Conservation (phyloP, 2,113 vertebrate species). For the Leuciscus idus region DNA sequence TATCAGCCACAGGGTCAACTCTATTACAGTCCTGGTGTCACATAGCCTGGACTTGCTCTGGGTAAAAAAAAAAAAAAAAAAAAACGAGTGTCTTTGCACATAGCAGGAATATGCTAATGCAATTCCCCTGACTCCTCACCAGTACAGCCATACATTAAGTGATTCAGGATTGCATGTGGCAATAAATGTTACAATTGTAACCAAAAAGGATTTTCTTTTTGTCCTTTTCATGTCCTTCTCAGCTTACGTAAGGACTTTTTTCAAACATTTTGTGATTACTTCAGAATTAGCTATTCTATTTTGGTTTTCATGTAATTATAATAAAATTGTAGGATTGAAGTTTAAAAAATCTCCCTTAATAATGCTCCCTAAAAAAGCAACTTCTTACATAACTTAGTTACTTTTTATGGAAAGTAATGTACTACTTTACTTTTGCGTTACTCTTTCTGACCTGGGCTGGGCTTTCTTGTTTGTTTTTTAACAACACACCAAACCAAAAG, state of each 20-base stretch:
- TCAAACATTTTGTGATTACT: neutral
- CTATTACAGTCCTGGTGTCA: slow-evolving; percentile 9
- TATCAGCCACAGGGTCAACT: slow-evolving; percentile 11
- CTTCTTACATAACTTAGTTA: too few species aligned
- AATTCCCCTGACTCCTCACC: neutral
- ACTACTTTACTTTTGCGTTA: too few species aligned
- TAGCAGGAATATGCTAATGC: neutral
- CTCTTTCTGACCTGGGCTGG: too few species aligned
- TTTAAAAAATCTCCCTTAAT: neutral
- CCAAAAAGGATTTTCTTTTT: neutral
- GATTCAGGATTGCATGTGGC: neutral
- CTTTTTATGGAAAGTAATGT: too few species aligned
- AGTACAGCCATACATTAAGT: neutral
- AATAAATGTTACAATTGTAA: neutral
- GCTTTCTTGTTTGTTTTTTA: too few species aligned
- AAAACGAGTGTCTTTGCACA: neutral
- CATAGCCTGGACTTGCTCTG: neutral
- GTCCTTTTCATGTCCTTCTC: neutral
- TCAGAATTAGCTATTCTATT: neutral
- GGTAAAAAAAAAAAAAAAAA: neutral
- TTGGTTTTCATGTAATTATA: neutral
- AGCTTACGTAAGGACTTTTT: too few species aligned
- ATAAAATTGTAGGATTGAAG: neutral
- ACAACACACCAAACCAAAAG: too few species aligned
- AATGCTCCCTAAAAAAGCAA: too few species aligned